phyloP scores from a whole-genome alignment of 2,113 vertebrate species.

The Chinchilla lanigera region DNA sequence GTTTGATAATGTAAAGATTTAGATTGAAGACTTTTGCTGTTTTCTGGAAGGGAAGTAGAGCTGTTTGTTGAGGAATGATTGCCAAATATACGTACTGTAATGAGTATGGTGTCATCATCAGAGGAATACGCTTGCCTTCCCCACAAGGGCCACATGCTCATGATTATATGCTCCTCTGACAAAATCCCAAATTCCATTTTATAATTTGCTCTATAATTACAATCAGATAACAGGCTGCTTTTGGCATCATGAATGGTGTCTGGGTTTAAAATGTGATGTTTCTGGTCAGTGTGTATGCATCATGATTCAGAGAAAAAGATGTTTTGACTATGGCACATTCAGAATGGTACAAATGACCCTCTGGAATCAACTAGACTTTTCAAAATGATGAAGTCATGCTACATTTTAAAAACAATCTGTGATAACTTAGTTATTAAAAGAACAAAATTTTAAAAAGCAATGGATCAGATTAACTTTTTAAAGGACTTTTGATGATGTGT shows the following conservation, averaged over 20 bases:
- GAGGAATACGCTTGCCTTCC: slow-evolving; percentile 54
- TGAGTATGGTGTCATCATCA: slow-evolving; percentile 70
- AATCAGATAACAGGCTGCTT: slow-evolving; percentile 67
- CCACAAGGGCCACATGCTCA: slow-evolving; percentile 51
- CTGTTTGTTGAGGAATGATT: slow-evolving; percentile 71
- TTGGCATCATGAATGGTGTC: slow-evolving; percentile 21
- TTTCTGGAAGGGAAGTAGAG: slow-evolving; percentile 40
- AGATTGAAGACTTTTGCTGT: slow-evolving; percentile 21
- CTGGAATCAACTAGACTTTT: not conserved
- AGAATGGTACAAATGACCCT: not conserved
- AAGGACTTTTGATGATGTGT: not conserved
- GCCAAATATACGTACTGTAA: slow-evolving; percentile 60
- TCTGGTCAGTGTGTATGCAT: slow-evolving; percentile 41
- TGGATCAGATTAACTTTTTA: not conserved
- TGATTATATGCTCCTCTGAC: slow-evolving; percentile 72
- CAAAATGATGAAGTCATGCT: not conserved
- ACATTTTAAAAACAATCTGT: not conserved
- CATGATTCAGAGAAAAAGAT: not conserved
- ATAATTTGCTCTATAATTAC: slow-evolving; percentile 76
- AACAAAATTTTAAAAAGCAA: not conserved
- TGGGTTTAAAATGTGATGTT: not conserved
- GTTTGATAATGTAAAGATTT: not conserved
- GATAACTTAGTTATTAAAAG: slow-evolving; percentile 17
- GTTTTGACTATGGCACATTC: not conserved
- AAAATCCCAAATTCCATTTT: slow-evolving; percentile 65